phyloP scores from a whole-genome alignment of 1,140 invertebrate genomes.

The Diorhabda elongata region DNA sequence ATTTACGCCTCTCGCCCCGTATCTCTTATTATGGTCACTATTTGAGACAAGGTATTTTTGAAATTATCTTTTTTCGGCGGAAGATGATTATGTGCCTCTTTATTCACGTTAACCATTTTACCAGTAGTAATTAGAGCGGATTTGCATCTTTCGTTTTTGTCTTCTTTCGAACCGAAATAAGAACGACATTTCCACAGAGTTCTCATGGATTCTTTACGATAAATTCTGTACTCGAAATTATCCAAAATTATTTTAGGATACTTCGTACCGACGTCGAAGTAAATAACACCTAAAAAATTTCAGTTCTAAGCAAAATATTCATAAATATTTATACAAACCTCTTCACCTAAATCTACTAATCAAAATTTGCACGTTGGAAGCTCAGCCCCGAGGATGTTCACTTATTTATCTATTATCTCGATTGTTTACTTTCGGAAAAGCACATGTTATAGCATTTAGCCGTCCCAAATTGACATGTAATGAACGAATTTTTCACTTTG shows the following conservation, averaged over 20 bases:
- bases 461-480: too few species aligned
- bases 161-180: constrained; percentile 23
- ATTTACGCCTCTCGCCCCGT: too few species aligned
- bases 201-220: constrained; percentile 7
- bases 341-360: too few species aligned
- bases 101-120: constrained; percentile 20
- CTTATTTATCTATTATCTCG: too few species aligned
- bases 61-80: constrained; percentile 9
- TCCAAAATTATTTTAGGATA: constrained; percentile 15
- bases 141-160: constrained; percentile 25
- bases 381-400: too few species aligned
- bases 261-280: constrained; percentile 10
- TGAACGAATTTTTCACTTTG: too few species aligned
- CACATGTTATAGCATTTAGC: too few species aligned
- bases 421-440: too few species aligned
- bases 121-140: constrained; percentile 26
- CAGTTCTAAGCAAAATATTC: too few species aligned
- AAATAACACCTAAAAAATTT: constrained; percentile 11
- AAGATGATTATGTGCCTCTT: constrained; percentile 26
- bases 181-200: constrained; percentile 26
- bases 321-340: too few species aligned
- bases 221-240: constrained; percentile 10
- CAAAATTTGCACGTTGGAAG: too few species aligned
- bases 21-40: constrained; percentile 25
- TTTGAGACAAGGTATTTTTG: constrained; percentile 19